Conservation (phyloP, 2,888 invertebrate species). For the Myathropa florea region DNA sequence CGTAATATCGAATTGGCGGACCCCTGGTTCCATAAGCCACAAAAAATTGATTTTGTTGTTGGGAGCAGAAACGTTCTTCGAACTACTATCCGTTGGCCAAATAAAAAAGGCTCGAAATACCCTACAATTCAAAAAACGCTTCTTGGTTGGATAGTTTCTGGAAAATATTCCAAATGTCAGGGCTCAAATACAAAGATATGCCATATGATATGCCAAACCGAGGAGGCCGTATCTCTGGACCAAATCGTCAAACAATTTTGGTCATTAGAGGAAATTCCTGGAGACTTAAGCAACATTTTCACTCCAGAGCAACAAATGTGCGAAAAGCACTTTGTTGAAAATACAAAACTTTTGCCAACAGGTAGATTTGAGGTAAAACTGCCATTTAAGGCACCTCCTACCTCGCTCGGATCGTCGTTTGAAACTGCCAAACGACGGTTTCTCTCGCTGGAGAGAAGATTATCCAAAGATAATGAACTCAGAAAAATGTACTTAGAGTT, state of each 20-base stretch:
- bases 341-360: too few relatives aligned
- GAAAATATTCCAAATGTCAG: conserved; percentile 26
- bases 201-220: conserved; percentile 5
- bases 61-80: conserved; percentile 30
- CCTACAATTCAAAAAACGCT: conserved; percentile 39
- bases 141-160: conserved; percentile 46
- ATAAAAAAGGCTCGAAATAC: conserved; percentile 29
- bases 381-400: neutral
- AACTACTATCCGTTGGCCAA: conserved; percentile 12
- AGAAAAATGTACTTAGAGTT: neutral
- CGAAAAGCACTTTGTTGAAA: neutral
- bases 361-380: conserved; percentile 14
- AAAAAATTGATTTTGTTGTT: conserved; percentile 33
- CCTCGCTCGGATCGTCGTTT: conserved; percentile 26
- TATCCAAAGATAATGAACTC: neutral
- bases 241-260: conserved; percentile 37
- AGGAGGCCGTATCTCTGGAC: conserved; percentile 8
- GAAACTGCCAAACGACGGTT: neutral
- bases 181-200: neutral
- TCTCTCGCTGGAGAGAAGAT: neutral
- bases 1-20: conserved; percentile 47
- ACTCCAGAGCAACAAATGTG: conserved; percentile 15
- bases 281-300: neutral
- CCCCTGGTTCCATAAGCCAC: conserved; percentile 41
- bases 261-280: conserved; percentile 8